Percentiles rank a stretch among this genome's conserved stretches.
phyloP scores from a whole-genome alignment of 1,140 invertebrate species.

The Neodiprion virginianus region DNA sequence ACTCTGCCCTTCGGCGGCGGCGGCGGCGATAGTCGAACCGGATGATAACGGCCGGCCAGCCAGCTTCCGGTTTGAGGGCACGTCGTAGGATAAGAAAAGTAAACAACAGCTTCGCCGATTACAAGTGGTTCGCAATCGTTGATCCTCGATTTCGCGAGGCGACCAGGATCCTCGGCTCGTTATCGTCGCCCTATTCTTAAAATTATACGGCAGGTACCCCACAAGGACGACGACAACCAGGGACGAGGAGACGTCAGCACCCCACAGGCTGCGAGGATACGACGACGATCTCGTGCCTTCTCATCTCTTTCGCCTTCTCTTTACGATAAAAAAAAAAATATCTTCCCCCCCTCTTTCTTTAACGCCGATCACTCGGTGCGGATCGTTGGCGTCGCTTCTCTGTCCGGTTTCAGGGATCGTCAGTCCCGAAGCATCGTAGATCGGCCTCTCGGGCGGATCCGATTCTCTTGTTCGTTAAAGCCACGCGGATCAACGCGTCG shows the following conservation, averaged over 20 bases:
- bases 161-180: no score
- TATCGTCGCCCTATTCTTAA: no score
- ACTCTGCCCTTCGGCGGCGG: neutral
- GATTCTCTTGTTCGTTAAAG: no score
- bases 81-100: no score
- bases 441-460: no score
- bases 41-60: neutral
- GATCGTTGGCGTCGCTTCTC: no score
- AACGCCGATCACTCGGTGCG: neutral
- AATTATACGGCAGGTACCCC: no score
- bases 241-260: constrained; percentile 23
- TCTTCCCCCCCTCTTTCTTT: neutral
- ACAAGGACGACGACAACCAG: neutral
- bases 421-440: neutral
- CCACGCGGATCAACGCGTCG: no score
- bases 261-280: constrained; percentile 11
- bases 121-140: no score
- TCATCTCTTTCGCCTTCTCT: constrained; percentile 24
- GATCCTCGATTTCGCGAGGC: no score
- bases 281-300: constrained; percentile 28
- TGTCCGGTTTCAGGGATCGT: neutral
- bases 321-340: neutral
- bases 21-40: neutral
- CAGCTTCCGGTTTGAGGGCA: neutral
- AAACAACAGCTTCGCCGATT: no score